Evolutionary conservation across 2,797 vertebrate species (phyloP).

Genomic region (Enteromius radiatus): DNA sequence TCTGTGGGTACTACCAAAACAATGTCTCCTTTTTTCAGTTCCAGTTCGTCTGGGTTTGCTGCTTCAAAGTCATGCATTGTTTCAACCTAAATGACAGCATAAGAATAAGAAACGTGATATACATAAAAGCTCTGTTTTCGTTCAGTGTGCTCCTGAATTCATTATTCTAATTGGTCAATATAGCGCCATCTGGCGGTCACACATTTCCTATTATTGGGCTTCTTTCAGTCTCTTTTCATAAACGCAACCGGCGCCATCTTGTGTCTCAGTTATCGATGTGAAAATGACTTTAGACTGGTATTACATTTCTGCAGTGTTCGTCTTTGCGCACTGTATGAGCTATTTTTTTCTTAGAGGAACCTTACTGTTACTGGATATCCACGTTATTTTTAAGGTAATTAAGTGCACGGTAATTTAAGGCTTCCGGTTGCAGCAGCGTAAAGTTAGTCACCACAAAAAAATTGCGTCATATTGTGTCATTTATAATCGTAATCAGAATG

Average conservation of each 20-base stretch:
- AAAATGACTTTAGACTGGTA: not conserved
- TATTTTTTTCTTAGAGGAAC: not conserved
- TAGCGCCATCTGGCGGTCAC: not conserved
- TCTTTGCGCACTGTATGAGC: not conserved
- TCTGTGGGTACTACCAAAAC: slow-evolving; percentile 90
- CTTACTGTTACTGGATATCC: not conserved
- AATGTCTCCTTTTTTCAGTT: slow-evolving; percentile 87
- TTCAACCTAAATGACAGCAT: slow-evolving; percentile 82
- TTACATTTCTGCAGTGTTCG: not conserved
- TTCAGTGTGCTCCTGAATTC: not conserved
- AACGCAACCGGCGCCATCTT: not conserved
- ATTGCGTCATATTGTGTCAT: not conserved
- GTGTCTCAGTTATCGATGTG: not conserved
- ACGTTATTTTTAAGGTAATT: not conserved
- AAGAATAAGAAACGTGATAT: not conserved
- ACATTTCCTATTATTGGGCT: not conserved
- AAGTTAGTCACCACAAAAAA: not conserved
- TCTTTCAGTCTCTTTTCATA: not conserved
- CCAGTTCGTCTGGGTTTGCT: slow-evolving; percentile 93
- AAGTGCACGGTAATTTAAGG: not conserved
- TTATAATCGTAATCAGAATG: not conserved
- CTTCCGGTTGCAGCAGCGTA: not conserved
- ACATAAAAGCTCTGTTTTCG: not conserved
- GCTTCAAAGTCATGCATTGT: slow-evolving; percentile 94
- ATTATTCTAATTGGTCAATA: not conserved